phyloP scores from a whole-genome alignment of 1,140 invertebrate genomes.

The Steinernema khuongi region DNA sequence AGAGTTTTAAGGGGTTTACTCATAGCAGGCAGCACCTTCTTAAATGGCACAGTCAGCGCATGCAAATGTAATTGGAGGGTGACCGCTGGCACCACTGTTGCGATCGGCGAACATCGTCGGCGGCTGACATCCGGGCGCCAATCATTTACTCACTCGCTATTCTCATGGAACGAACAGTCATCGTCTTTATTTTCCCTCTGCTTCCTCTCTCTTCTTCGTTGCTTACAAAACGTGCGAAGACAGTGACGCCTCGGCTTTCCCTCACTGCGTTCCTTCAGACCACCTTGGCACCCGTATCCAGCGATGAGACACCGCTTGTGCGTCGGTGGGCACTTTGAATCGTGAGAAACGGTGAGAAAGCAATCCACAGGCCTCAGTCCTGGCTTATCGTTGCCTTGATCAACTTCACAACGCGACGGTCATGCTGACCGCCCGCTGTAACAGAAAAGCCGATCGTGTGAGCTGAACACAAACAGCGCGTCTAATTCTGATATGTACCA shows the following conservation, averaged over 20 bases:
- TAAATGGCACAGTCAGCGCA: neutral
- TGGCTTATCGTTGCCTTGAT: neutral
- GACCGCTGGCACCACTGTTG: conserved; percentile 5
- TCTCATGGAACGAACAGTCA: conserved; percentile 12
- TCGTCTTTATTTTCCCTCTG: conserved; percentile 6
- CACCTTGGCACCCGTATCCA: neutral
- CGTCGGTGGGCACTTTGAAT: neutral
- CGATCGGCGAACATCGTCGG: conserved; percentile 7
- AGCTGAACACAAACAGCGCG: neutral
- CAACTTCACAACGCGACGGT: neutral
- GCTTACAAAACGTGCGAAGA: conserved; percentile 12
- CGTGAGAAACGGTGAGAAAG: conserved; percentile 6
- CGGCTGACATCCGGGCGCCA: conserved; percentile 14
- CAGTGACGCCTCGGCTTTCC: neutral
- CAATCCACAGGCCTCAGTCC: neutral
- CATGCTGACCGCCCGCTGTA: neutral
- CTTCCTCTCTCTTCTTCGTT: conserved; percentile 3
- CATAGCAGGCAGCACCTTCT: neutral
- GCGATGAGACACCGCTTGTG: neutral
- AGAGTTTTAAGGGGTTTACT: neutral
- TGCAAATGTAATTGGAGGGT: conserved; percentile 11
- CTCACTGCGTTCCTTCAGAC: neutral
- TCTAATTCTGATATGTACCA: neutral
- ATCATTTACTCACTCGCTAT: conserved; percentile 12
- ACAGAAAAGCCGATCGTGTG: neutral